Conservation (phyloP, 2,888 invertebrate genomes). For the Lampropteryx suffumata region DNA sequence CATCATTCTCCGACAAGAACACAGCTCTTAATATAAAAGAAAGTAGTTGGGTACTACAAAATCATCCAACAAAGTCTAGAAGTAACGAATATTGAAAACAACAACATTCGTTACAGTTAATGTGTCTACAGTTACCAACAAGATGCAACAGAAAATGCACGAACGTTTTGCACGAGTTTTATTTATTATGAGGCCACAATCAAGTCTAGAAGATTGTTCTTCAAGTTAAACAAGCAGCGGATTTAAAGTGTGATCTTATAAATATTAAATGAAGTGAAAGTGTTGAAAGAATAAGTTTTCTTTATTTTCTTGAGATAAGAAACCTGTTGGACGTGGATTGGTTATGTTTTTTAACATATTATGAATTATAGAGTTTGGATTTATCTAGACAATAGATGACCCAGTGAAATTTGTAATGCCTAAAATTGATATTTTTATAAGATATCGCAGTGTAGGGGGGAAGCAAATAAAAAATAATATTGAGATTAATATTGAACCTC, state of each 20-base stretch:
- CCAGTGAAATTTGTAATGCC: no score
- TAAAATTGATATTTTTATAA: no score
- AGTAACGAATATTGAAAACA: not conserved
- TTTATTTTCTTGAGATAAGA: slow-evolving; percentile 9
- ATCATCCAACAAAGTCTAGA: not conserved
- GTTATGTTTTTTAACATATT: no score
- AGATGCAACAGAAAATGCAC: slow-evolving; percentile 10
- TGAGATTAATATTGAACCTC: no score
- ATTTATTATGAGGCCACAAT: slow-evolving; percentile 20
- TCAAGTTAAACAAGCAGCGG: slow-evolving; percentile 11
- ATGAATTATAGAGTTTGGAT: no score
- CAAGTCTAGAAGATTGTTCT: slow-evolving; percentile 17
- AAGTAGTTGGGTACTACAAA: no score
- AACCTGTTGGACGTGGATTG: not conserved
- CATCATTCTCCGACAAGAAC: no score
- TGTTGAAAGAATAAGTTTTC: slow-evolving; percentile 34
- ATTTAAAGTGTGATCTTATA: slow-evolving; percentile 27
- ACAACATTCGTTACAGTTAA: not conserved
- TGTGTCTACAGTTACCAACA: not conserved
- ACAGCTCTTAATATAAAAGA: no score
- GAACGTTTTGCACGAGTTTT: slow-evolving; percentile 10
- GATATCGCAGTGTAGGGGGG: no score
- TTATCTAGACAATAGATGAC: no score
- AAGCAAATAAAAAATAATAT: no score
- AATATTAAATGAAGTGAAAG: slow-evolving; percentile 37